Evolutionary conservation across 35 echinoderm and acorn worm species (phyloP).

Genomic region (Anneissia japonica): DNA sequence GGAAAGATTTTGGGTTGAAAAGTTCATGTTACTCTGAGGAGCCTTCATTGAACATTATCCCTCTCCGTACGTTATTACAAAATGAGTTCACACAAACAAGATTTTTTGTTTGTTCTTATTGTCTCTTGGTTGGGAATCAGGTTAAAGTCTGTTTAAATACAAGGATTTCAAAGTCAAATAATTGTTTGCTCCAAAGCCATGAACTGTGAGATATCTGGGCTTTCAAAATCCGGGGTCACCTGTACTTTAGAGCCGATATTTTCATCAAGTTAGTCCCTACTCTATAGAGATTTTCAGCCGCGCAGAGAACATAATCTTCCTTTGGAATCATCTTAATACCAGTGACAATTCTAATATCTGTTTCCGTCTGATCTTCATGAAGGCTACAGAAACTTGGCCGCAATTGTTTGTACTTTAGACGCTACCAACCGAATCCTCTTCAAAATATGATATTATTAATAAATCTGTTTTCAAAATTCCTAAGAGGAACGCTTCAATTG

Average conservation of each 20-base stretch:
- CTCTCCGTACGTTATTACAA: too few species aligned
- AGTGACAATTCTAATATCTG: neutral
- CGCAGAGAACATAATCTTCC: neutral
- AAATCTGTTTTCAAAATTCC: neutral
- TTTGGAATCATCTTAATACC: neutral
- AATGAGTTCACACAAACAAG: neutral
- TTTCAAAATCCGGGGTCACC: neutral
- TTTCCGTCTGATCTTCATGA: neutral
- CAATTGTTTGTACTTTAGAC: too few species aligned
- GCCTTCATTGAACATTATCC: neutral
- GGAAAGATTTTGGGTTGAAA: neutral
- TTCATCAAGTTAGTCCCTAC: too few species aligned
- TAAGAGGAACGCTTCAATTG: neutral
- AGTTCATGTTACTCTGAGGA: neutral
- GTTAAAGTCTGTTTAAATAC: slow-evolving; percentile 2
- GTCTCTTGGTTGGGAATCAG: neutral
- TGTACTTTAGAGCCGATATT: neutral
- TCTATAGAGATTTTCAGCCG: neutral
- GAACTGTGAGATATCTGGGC: neutral
- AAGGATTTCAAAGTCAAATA: neutral
- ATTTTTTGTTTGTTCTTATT: neutral
- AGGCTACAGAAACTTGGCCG: neutral
- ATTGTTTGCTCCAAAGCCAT: neutral
- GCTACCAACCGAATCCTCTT: too few species aligned
- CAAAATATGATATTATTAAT: neutral